These are phyloP conservation scores for Alcedo atthis DNA, from an alignment of 2,797 vertebrate species.

Conservation along the genomic window DNA sequence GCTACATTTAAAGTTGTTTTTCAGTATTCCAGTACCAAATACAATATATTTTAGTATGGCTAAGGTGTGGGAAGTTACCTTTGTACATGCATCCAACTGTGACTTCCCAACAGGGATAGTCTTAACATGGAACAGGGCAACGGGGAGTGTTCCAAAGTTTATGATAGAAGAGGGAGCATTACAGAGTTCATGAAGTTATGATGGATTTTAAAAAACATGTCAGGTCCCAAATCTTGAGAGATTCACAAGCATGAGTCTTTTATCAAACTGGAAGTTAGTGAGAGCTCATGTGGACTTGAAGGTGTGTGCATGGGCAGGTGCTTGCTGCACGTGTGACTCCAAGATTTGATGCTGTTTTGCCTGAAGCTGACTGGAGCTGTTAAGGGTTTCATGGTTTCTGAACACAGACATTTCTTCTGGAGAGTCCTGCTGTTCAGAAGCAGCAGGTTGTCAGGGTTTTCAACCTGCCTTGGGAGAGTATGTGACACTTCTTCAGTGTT, in stretches of 20 bases:
- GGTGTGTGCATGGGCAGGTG: not conserved
- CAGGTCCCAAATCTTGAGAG: not conserved
- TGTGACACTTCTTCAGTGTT: not conserved
- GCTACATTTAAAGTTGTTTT: not conserved
- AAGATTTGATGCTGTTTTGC: not conserved
- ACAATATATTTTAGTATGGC: too few relatives aligned
- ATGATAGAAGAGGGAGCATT: not conserved
- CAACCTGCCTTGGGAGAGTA: not conserved
- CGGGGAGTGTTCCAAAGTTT: not conserved
- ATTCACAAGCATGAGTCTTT: not conserved
- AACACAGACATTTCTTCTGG: not conserved
- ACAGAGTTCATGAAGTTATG: not conserved
- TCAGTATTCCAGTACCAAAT: not conserved
- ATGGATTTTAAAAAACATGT: not conserved
- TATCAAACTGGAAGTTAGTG: not conserved
- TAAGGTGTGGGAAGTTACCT: not conserved
- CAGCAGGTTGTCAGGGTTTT: not conserved
- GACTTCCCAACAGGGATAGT: not conserved
- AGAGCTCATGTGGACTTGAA: not conserved
- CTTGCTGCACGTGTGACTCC: not conserved
- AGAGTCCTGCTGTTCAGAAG: not conserved
- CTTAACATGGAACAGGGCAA: not conserved
- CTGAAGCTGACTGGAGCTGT: not conserved
- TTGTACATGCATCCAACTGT: not conserved
- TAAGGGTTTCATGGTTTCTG: fast-evolving